A percentile compares a stretch with the other conserved stretches of the same genome.
Evolutionary conservation across 2,797 vertebrate genomes (phyloP).

Genomic region (Ciconia nigra): DNA sequence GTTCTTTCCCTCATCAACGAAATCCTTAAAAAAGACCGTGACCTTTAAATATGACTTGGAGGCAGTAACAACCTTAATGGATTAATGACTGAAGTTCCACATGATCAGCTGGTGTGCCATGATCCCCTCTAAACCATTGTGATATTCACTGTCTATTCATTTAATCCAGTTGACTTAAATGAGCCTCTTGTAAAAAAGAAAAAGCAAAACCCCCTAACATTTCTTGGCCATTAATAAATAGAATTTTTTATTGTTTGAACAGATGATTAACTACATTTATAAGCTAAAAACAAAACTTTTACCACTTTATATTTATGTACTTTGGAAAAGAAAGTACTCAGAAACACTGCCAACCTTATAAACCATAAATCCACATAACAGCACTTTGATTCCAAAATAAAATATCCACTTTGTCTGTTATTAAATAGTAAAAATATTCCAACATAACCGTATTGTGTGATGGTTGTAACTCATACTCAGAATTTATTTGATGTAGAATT

Average conservation of each 20-base stretch:
- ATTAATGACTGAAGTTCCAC: conserved; percentile 1
- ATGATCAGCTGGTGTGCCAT: not conserved
- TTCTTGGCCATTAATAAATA: conserved; percentile 49
- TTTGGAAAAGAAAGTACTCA: conserved; percentile 53
- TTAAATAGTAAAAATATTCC: conserved; percentile 53
- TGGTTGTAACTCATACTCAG: conserved; percentile 3
- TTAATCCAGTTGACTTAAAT: conserved; percentile 12
- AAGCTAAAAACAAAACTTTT: conserved; percentile 57
- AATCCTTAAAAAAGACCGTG: conserved; percentile 47
- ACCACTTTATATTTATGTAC: conserved; percentile 53
- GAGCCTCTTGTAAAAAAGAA: conserved; percentile 1
- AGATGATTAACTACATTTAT: conserved; percentile 57
- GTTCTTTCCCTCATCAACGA: not conserved
- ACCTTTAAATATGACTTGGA: conserved; percentile 21
- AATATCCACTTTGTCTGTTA: conserved; percentile 49
- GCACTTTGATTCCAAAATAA: conserved; percentile 55
- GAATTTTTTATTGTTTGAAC: conserved; percentile 46
- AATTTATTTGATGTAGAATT: conserved; percentile 35
- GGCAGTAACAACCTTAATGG: not conserved
- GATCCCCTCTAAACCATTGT: not conserved
- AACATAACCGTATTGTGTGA: conserved; percentile 20
- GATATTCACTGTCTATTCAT: conserved; percentile 8
- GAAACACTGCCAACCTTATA: conserved; percentile 47
- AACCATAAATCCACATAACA: conserved; percentile 56
- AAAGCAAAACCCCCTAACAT: not conserved